phyloP scores from a whole-genome alignment of 1,140 invertebrate species.

The Xylocopa sonorina region DNA sequence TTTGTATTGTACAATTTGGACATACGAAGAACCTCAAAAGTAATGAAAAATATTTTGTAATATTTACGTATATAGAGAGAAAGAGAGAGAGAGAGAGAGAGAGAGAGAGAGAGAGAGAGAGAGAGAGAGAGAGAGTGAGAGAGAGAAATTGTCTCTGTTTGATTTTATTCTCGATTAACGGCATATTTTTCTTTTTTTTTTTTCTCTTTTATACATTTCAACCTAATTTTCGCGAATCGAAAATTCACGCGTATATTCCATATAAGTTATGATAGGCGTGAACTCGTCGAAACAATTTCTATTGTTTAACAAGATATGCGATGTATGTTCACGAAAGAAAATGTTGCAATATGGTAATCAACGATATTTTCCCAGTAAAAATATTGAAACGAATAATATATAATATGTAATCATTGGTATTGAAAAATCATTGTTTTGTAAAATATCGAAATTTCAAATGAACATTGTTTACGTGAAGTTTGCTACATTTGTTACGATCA shows the following conservation, averaged over 20 bases:
- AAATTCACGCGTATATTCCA: neutral
- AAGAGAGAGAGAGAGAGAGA: too few species aligned
- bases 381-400: neutral
- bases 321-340: conserved; percentile 23
- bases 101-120: too few species aligned
- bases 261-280: neutral
- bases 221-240: neutral
- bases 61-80: neutral
- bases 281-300: conserved; percentile 32
- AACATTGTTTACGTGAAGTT: too few species aligned
- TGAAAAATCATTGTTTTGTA: too few species aligned
- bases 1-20: neutral
- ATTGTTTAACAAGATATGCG: conserved; percentile 29
- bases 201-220: neutral
- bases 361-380: neutral
- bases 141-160: too few species aligned
- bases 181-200: too few species aligned
- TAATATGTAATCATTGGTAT: too few species aligned
- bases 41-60: neutral
- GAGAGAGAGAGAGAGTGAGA: too few species aligned
- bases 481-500: neutral
- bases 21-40: too few species aligned
- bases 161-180: conserved; percentile 22
- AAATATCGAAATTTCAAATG: too few species aligned
- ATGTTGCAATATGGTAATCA: neutral